Evolutionary conservation across 1,140 invertebrate species (phyloP).

Genomic region (Carposina sasakii): DNA sequence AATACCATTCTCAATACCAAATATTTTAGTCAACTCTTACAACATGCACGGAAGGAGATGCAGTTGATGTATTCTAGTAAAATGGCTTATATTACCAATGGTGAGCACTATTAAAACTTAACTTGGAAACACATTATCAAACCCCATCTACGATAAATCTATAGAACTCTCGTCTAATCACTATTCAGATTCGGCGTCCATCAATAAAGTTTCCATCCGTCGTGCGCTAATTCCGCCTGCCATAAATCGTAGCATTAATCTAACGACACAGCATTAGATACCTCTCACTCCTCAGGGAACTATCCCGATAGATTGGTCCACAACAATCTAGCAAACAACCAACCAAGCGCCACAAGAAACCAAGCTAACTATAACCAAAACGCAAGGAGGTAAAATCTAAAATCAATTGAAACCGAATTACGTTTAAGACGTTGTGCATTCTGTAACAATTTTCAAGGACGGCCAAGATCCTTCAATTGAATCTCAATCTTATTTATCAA

Average conservation of each 20-base stretch:
- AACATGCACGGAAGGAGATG: no score
- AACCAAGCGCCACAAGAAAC: slow-evolving; percentile 16
- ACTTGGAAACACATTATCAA: no score
- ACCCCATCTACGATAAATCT: no score
- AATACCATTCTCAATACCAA: no score
- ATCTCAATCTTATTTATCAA: slow-evolving; percentile 37
- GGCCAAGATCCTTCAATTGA: slow-evolving; percentile 31
- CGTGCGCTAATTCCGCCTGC: slow-evolving; percentile 50
- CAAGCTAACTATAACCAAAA: slow-evolving; percentile 11
- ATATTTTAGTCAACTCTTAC: no score
- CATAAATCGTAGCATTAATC: slow-evolving; percentile 69
- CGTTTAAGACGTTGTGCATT: slow-evolving; percentile 18
- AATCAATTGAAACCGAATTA: slow-evolving; percentile 6
- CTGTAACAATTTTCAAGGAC: slow-evolving; percentile 17
- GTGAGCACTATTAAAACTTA: no score
- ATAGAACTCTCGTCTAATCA: no score
- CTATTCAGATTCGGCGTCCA: no score
- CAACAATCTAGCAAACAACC: slow-evolving; percentile 24
- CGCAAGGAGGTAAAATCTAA: slow-evolving; percentile 16
- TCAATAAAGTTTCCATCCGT: slow-evolving; percentile 48
- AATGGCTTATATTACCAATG: no score
- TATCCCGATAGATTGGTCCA: slow-evolving; percentile 52
- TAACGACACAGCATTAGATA: slow-evolving; percentile 67
- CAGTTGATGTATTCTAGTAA: no score
- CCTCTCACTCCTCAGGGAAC: slow-evolving; percentile 53